Conservation (phyloP, 64 coral and sea anemone species). For the Dendrophyllia cribrosa region DNA sequence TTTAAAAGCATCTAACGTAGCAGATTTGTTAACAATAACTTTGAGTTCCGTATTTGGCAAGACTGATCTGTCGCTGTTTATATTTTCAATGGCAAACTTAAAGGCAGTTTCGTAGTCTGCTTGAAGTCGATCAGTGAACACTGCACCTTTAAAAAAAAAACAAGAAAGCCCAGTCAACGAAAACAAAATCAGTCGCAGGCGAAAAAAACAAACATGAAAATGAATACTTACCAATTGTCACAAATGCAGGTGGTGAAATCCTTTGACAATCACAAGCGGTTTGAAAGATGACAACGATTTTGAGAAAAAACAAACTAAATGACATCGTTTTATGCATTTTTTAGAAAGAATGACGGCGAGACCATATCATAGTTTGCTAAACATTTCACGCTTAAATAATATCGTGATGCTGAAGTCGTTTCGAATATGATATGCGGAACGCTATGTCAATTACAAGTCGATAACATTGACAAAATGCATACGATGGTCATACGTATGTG, state of each 20-base stretch:
- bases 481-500: no score
- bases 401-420: background rate
- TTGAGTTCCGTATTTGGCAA: conserved; percentile 24
- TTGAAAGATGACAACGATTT: background rate
- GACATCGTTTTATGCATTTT: background rate
- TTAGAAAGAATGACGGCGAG: background rate
- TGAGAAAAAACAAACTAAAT: background rate
- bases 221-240: conserved; percentile 9
- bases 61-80: conserved; percentile 25
- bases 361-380: background rate
- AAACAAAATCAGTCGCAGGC: background rate
- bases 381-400: no score
- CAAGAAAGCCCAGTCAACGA: background rate
- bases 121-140: conserved; percentile 15
- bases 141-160: conserved; percentile 7
- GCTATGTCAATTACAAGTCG: background rate
- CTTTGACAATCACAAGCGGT: background rate
- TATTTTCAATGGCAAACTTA: conserved; percentile 31
- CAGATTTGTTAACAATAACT: conserved; percentile 54
- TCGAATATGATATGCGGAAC: no score
- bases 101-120: conserved; percentile 40
- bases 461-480: background rate
- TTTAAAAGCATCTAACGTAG: conserved; percentile 32
- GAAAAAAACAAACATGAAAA: background rate
- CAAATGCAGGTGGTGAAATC: background rate